These are phyloP conservation scores for Aeoliscus strigatus DNA, from an alignment of 2,797 vertebrate species.

Conservation along the genomic window DNA sequence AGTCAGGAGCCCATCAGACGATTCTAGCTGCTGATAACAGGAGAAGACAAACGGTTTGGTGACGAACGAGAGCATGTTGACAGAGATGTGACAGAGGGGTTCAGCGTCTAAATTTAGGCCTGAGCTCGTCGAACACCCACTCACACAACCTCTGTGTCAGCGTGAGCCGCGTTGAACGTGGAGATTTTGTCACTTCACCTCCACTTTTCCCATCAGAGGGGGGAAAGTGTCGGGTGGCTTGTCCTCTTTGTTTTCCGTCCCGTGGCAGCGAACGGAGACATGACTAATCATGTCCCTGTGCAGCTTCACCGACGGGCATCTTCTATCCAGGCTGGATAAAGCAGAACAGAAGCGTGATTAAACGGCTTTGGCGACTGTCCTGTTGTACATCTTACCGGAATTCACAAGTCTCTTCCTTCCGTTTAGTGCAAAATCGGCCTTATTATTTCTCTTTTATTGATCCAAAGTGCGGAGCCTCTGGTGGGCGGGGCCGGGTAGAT, in stretches of 20 bases:
- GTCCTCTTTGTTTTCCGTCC: conserved; percentile 15
- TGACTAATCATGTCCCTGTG: conserved; percentile 60
- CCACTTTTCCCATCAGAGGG: conserved; percentile 10
- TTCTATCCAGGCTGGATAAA: conserved; percentile 64
- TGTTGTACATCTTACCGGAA: conserved; percentile 69
- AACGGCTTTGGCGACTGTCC: conserved; percentile 68
- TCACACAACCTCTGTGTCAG: no score
- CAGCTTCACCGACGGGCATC: conserved; percentile 58
- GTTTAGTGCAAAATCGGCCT: conserved; percentile 48
- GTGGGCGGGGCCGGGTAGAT: conserved; percentile 59
- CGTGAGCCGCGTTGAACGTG: conserved; percentile 7
- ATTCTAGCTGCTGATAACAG: conserved; percentile 30
- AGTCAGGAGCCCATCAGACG: no score
- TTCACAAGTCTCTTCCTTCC: conserved; percentile 44
- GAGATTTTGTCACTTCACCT: conserved; percentile 33
- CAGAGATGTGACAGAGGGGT: conserved; percentile 38
- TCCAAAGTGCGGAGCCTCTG: conserved; percentile 51
- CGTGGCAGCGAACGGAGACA: conserved; percentile 19
- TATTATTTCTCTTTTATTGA: conserved; percentile 46
- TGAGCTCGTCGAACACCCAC: conserved; percentile 7
- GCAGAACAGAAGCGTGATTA: conserved; percentile 59
- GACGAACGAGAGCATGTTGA: no score
- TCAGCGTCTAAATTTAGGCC: conserved; percentile 52
- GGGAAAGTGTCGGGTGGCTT: conserved; percentile 1
- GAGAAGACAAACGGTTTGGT: conserved; percentile 45